These are phyloP conservation scores for Tilapia sparmanii DNA, from an alignment of 2,113 vertebrate species.

Conservation along the genomic window DNA sequence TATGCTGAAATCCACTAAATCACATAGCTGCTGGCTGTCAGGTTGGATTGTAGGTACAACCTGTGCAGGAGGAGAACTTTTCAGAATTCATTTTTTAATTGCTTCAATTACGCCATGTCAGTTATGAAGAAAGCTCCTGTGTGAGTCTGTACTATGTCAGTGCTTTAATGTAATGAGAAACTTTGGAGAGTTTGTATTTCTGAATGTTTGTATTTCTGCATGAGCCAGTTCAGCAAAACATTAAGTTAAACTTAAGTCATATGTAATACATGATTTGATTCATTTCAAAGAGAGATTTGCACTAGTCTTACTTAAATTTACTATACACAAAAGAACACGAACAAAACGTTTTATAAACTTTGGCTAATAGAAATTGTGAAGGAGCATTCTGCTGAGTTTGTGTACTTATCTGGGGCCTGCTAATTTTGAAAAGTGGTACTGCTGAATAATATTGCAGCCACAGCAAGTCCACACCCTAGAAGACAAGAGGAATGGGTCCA, in stretches of 20 bases:
- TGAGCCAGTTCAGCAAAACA: background rate
- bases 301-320: background rate
- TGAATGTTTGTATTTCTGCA: background rate
- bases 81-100: background rate
- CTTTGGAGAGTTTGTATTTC: background rate
- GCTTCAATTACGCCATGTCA: background rate
- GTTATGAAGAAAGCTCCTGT: background rate
- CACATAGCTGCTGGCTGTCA: background rate
- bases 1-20: background rate
- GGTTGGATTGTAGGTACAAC: background rate
- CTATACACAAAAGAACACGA: background rate
- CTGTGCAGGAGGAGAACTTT: background rate
- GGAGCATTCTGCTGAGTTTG: background rate
- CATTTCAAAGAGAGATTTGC: background rate
- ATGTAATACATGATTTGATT: background rate
- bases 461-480: background rate
- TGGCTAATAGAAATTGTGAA: background rate
- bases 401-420: background rate
- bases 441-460: conserved; percentile 14
- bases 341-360: background rate
- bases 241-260: background rate
- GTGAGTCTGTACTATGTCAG: background rate
- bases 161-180: background rate
- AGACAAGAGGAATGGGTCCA: conserved; percentile 7
- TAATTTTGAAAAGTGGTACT: conserved; percentile 13